Conservation (phyloP, 2,888 invertebrate genomes). For the Ceratothoa steindachneri region DNA sequence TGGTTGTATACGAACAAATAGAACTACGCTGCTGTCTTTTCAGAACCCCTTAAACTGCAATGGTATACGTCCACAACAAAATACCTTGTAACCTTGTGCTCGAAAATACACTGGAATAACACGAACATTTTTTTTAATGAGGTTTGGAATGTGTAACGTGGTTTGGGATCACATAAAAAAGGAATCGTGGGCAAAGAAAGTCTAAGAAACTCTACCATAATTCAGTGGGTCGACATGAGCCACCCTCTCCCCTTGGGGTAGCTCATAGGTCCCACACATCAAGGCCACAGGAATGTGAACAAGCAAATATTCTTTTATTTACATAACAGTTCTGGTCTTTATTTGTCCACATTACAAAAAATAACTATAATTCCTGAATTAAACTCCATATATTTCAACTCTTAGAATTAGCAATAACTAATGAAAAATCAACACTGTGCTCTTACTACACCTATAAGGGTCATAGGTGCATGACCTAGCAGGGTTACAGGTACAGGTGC, state of each 20-base stretch:
- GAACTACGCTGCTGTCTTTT: no score
- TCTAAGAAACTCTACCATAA: background rate
- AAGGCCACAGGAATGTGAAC: constrained; percentile 9
- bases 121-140: background rate
- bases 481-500: no score
- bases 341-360: background rate
- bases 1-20: no score
- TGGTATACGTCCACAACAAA: no score
- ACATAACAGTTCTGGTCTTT: background rate
- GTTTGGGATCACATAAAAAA: background rate
- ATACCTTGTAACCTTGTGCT: no score
- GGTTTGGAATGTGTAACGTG: background rate
- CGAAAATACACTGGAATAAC: no score
- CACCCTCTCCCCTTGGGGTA: constrained; percentile 8
- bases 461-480: no score
- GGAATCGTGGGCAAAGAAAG: background rate
- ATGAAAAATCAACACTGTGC: background rate
- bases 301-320: background rate
- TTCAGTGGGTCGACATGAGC: background rate
- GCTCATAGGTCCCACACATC: background rate
- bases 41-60: no score
- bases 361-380: background rate
- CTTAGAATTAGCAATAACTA: background rate
- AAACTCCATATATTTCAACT: background rate
- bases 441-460: background rate